These are phyloP conservation scores for Melanotaenia nigrans DNA, from an alignment of 2,797 vertebrate species.

Conservation along the genomic window DNA sequence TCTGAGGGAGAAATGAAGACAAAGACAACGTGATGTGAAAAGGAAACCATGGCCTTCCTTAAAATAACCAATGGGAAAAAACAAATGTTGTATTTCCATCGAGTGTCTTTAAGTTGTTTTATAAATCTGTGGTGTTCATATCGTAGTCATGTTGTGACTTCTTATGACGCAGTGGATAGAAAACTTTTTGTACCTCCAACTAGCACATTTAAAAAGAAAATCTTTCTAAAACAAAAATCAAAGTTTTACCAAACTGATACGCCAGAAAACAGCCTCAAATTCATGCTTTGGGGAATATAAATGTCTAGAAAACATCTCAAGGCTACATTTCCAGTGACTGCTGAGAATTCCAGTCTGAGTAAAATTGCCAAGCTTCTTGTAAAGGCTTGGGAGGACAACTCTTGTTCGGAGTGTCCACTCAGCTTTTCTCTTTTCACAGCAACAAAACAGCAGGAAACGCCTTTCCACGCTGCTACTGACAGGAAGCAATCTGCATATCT, in stretches of 20 bases:
- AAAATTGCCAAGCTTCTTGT: background rate
- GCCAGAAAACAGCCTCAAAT: background rate
- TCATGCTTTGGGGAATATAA: background rate
- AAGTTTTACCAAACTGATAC: background rate
- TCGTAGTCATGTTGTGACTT: background rate
- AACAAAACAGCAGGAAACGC: slow-evolving; percentile 65
- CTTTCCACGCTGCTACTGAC: slow-evolving; percentile 55
- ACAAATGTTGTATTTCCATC: background rate
- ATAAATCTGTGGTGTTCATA: background rate
- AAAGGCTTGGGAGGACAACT: background rate
- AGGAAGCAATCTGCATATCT: slow-evolving; percentile 73
- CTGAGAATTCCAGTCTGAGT: background rate
- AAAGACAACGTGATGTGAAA: background rate
- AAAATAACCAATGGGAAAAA: background rate
- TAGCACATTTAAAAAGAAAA: background rate
- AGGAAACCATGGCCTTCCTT: background rate
- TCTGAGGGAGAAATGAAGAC: background rate
- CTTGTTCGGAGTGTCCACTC: slow-evolving; percentile 40
- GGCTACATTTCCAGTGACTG: background rate
- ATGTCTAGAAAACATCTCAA: background rate
- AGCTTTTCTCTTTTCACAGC: slow-evolving; percentile 53
- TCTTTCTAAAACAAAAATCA: no score
- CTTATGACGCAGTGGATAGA: no score
- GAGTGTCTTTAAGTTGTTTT: background rate
- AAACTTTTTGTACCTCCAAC: background rate